Percentiles rank a stretch among this genome's conserved stretches.
Evolutionary conservation across 1,140 invertebrate genomes (phyloP).

Genomic region (Drosophila kikkawai): DNA sequence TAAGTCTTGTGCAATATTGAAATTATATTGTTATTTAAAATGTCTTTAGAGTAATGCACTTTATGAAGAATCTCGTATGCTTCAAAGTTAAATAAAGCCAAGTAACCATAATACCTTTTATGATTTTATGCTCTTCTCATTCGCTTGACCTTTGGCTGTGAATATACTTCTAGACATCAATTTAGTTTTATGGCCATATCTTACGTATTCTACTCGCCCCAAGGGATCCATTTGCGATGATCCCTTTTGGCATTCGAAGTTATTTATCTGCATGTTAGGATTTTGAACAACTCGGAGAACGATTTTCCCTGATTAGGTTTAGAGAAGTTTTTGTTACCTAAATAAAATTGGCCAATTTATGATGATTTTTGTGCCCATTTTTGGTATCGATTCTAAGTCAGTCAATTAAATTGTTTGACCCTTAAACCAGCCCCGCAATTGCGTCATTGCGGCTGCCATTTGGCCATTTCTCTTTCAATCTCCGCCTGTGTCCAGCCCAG

Average conservation of each 20-base stretch:
- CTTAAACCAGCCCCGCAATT: constrained; percentile 12
- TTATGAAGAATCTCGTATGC: not conserved
- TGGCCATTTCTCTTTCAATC: constrained; percentile 4
- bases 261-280: constrained; percentile 38
- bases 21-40: not conserved
- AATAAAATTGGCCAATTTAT: constrained; percentile 44
- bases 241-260: constrained; percentile 44
- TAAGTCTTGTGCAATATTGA: constrained; percentile 1
- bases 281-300: constrained; percentile 37
- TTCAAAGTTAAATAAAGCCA: not conserved
- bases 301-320: constrained; percentile 35
- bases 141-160: constrained; percentile 11
- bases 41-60: not conserved
- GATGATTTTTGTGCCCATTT: constrained; percentile 26
- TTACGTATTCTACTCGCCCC: constrained; percentile 27
- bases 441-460: constrained; percentile 42
- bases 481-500: not conserved
- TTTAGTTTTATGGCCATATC: constrained; percentile 60
- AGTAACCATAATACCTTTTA: constrained; percentile 1
- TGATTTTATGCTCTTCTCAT: constrained; percentile 11
- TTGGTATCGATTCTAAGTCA: constrained; percentile 31
- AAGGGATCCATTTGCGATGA: constrained; percentile 41
- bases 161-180: constrained; percentile 34
- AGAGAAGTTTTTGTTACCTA: constrained; percentile 25
- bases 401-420: constrained; percentile 53